These are phyloP conservation scores for Perca fluviatilis DNA, from an alignment of 2,113 vertebrate genomes.

Conservation along the genomic window DNA sequence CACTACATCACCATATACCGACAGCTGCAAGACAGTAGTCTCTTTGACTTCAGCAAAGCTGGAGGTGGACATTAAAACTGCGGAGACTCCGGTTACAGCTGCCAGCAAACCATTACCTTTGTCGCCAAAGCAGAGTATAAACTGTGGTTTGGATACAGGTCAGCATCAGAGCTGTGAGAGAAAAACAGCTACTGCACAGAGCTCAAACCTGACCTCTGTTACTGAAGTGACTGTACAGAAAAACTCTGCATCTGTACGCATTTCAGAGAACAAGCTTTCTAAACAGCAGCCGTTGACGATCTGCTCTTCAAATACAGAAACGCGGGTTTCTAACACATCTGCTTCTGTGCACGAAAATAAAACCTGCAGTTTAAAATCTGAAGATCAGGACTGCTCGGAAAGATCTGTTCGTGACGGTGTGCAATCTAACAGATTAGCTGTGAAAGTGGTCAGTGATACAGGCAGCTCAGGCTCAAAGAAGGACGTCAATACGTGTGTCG, in stretches of 20 bases:
- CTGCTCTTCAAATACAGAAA: conserved; percentile 40
- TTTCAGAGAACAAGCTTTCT: conserved; percentile 46
- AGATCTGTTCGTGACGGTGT: conserved; percentile 21
- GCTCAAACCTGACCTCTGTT: conserved; percentile 8
- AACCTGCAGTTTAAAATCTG: conserved; percentile 27
- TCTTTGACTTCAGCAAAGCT: conserved; percentile 40
- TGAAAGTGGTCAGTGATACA: conserved; percentile 10
- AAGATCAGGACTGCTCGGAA: conserved; percentile 15
- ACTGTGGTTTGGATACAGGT: conserved; percentile 33
- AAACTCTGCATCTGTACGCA: conserved; percentile 14
- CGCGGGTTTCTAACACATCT: conserved; percentile 7
- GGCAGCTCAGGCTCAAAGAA: conserved; percentile 17
- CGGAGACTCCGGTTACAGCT: not conserved
- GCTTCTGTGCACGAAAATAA: conserved; percentile 13
- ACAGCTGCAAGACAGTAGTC: conserved; percentile 38
- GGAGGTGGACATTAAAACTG: conserved; percentile 27
- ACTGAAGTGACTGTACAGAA: conserved; percentile 25
- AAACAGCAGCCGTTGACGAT: conserved; percentile 56
- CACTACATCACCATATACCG: conserved; percentile 25
- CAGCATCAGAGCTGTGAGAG: conserved; percentile 44
- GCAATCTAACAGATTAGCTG: conserved; percentile 6
- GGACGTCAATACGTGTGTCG: conserved; percentile 12
- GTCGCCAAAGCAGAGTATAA: conserved; percentile 36
- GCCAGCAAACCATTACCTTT: conserved; percentile 10
- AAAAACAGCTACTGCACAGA: conserved; percentile 24